These are phyloP conservation scores for Catostylus mosaicus DNA, from an alignment of 30 jellyfish, hydroid and myxozoan genomes.

Conservation along the genomic window DNA sequence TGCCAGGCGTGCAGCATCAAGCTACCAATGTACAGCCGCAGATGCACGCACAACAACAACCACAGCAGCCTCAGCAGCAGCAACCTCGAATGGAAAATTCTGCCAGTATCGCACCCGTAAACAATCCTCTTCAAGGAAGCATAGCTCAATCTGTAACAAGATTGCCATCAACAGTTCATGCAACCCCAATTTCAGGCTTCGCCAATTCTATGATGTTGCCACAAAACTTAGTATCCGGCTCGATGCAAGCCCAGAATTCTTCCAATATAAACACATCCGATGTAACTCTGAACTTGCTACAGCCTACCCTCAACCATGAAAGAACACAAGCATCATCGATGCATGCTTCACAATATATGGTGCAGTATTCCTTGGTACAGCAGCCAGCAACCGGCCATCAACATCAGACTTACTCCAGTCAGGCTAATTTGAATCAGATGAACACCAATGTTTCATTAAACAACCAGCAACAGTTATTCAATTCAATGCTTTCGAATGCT, in stretches of 20 bases:
- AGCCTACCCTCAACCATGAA: not conserved
- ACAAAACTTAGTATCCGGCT: not conserved
- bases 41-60: conserved; percentile 16
- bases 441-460: no score
- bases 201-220: not conserved
- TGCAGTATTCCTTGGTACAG: conserved; percentile 7
- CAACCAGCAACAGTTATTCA: conserved; percentile 1
- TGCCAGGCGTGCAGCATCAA: conserved; percentile 5
- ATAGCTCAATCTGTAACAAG: not conserved
- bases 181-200: not conserved
- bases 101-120: not conserved
- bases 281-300: not conserved
- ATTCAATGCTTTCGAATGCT: not conserved
- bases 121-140: not conserved
- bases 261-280: not conserved
- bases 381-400: not conserved
- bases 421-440: not conserved
- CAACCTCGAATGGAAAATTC: not conserved
- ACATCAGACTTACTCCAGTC: not conserved
- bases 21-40: not conserved
- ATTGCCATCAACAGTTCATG: not conserved
- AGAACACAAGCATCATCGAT: not conserved
- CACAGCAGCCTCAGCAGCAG: conserved; percentile 6
- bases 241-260: not conserved
- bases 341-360: not conserved